Conservation (phyloP, 1,140 invertebrate species). For the Caerostris darwini region DNA sequence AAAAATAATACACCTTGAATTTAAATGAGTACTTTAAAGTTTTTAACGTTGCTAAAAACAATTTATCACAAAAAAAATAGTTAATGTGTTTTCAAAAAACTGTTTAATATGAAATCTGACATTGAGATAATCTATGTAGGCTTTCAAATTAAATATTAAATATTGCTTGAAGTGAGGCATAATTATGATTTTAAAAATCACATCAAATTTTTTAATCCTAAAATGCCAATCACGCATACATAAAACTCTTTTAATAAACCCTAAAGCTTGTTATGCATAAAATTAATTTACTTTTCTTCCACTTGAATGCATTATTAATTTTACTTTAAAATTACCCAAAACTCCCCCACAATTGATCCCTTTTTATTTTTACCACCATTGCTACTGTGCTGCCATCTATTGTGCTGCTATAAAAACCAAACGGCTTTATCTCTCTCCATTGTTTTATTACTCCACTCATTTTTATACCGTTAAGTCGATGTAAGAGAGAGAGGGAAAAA, state of each 20-base stretch:
- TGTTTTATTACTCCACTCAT: conserved; percentile 67
- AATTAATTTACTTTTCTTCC: not conserved
- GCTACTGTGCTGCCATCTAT: not conserved
- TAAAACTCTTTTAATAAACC: not conserved
- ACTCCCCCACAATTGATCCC: not conserved
- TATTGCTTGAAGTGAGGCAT: too few species aligned
- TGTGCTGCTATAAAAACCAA: not conserved
- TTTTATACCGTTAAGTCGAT: conserved; percentile 64
- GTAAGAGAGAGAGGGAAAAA: not conserved
- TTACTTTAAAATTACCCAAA: not conserved
- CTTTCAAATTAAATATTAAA: too few species aligned
- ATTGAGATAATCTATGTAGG: too few species aligned
- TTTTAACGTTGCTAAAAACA: too few species aligned
- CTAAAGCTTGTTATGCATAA: not conserved
- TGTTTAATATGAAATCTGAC: too few species aligned
- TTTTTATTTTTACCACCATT: not conserved
- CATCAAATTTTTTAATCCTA: too few species aligned
- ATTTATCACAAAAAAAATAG: too few species aligned
- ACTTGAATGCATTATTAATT: not conserved
- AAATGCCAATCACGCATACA: too few species aligned
- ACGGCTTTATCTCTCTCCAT: conserved; percentile 18
- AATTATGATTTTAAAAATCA: too few species aligned
- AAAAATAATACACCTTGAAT: too few species aligned
- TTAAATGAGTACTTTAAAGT: too few species aligned
- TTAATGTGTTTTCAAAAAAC: too few species aligned